Evolutionary conservation across 1,140 invertebrate genomes (phyloP).

Genomic region (Capitella teleta): DNA sequence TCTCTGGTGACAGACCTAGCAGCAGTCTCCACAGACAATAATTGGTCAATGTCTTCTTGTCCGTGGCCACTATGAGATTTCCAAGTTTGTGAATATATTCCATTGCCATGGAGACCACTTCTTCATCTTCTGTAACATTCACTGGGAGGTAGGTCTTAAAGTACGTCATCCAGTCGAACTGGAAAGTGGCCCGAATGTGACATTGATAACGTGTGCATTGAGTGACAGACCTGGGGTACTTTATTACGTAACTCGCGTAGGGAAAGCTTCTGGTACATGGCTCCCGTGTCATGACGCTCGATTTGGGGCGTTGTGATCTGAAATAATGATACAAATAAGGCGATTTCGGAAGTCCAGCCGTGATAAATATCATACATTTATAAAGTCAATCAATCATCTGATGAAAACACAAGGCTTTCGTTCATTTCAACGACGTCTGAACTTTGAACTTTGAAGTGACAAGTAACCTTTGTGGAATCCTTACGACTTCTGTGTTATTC

Average conservation of each 20-base stretch:
- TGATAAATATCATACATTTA: no score
- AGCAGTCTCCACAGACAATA: conserved; percentile 72
- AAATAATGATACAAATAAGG: no score
- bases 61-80: conserved; percentile 44
- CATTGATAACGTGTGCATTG: neutral
- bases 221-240: conserved; percentile 51
- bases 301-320: conserved; percentile 65
- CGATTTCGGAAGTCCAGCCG: no score
- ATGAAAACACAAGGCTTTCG: no score
- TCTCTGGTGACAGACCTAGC: conserved; percentile 65
- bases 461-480: no score
- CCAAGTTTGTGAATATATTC: conserved; percentile 69
- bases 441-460: no score
- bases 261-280: conserved; percentile 61
- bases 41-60: conserved; percentile 61
- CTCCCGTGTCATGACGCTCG: conserved; percentile 68
- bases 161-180: conserved; percentile 65
- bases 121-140: conserved; percentile 47
- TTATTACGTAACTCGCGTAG: conserved; percentile 52
- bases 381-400: no score
- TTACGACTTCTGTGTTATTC: no score
- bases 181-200: no score
- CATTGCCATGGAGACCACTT: conserved; percentile 67
- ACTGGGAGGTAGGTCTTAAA: conserved; percentile 56
- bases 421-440: no score